A percentile compares a stretch with the other conserved stretches of the same genome.
Evolutionary conservation across 2,888 invertebrate species (phyloP).

Genomic region (Clunio marinus): DNA sequence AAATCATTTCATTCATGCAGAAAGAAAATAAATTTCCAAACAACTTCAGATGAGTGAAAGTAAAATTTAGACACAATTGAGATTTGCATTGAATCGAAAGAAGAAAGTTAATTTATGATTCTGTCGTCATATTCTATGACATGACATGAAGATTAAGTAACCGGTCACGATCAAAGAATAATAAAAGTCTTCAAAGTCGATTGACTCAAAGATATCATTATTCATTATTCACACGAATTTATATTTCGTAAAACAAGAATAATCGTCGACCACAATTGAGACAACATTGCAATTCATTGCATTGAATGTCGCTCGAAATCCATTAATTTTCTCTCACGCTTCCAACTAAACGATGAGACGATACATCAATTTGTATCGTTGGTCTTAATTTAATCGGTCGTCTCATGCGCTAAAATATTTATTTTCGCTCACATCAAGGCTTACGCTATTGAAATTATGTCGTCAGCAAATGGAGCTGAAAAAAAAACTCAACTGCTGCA

Average conservation of each 20-base stretch:
- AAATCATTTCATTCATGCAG: too few relatives aligned
- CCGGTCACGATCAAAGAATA: background rate
- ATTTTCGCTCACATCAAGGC: too few relatives aligned
- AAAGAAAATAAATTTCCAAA: background rate
- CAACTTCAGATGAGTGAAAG: constrained; percentile 9
- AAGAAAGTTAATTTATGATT: background rate
- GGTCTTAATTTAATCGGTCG: too few relatives aligned
- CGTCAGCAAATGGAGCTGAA: too few relatives aligned
- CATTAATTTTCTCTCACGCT: background rate
- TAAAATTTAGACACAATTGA: background rate
- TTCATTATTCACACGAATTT: background rate
- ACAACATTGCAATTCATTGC: too few relatives aligned
- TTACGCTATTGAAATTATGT: too few relatives aligned
- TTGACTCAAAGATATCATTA: background rate
- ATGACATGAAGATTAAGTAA: too few relatives aligned
- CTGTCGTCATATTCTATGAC: too few relatives aligned
- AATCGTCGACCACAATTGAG: constrained; percentile 3
- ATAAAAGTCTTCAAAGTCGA: background rate
- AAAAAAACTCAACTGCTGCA: too few relatives aligned
- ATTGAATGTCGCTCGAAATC: background rate
- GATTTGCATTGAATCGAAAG: background rate
- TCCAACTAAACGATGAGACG: background rate
- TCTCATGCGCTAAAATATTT: too few relatives aligned
- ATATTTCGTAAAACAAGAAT: too few relatives aligned
- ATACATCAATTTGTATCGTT: too few relatives aligned